These are phyloP conservation scores for chimpanzee (Pan troglodytes) DNA, from an alignment of 2,113 vertebrate genomes.

Conservation along the genomic window NHGRI_mPanTro3-v2.1_pri NC_072421.2:129433001-129433500, in stretches of 20 bases:
- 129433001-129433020: background rate
- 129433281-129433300: background rate
- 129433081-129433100: background rate
- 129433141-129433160: background rate
- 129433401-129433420: background rate
- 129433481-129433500: background rate
- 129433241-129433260: background rate
- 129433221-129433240: no score
- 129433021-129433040: background rate
- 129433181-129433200: no score
- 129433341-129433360: background rate
- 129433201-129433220: no score
- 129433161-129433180: no score
- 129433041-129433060: background rate
- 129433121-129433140: background rate
- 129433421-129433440: background rate
- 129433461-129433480: background rate
- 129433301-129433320: background rate
- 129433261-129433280: background rate
- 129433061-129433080: background rate
- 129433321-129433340: background rate
- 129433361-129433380: background rate
- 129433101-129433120: background rate
- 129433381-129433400: background rate
- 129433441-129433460: background rate